phyloP scores from a whole-genome alignment of 2,113 vertebrate species.

The Stigmatopora nigra region DNA sequence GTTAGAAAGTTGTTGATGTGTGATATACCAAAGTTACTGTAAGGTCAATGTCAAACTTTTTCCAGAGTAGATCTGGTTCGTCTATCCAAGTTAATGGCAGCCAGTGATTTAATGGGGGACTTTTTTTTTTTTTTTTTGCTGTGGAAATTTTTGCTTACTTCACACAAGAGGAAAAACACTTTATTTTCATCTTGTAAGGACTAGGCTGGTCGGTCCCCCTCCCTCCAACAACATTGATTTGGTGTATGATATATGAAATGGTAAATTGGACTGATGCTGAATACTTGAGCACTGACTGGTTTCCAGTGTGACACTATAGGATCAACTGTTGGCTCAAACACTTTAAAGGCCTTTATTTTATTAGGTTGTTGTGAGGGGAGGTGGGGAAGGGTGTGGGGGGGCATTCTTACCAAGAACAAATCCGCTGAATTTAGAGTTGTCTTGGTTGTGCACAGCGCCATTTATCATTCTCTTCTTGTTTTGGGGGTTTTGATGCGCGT shows the following conservation, averaged over 20 bases:
- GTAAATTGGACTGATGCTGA: conserved; percentile 31
- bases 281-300: conserved; percentile 53
- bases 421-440: conserved; percentile 38
- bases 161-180: background rate
- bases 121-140: too few relatives aligned
- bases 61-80: too few relatives aligned
- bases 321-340: conserved; percentile 27
- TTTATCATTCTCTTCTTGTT: conserved; percentile 16
- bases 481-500: conserved; percentile 13
- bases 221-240: background rate
- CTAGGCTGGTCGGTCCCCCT: background rate
- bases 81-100: too few relatives aligned
- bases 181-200: background rate
- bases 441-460: conserved; percentile 32
- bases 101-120: too few relatives aligned
- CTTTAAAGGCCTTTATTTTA: conserved; percentile 10
- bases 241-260: conserved; percentile 8
- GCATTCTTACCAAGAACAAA: conserved; percentile 61
- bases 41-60: too few relatives aligned
- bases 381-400: background rate
- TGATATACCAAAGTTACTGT: too few relatives aligned
- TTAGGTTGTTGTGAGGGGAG: conserved; percentile 14
- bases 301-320: conserved; percentile 16
- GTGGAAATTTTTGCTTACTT: too few relatives aligned
- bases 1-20: too few relatives aligned